phyloP scores from a whole-genome alignment of 2,797 vertebrate species.

The Notoglanidium macrostoma region DNA sequence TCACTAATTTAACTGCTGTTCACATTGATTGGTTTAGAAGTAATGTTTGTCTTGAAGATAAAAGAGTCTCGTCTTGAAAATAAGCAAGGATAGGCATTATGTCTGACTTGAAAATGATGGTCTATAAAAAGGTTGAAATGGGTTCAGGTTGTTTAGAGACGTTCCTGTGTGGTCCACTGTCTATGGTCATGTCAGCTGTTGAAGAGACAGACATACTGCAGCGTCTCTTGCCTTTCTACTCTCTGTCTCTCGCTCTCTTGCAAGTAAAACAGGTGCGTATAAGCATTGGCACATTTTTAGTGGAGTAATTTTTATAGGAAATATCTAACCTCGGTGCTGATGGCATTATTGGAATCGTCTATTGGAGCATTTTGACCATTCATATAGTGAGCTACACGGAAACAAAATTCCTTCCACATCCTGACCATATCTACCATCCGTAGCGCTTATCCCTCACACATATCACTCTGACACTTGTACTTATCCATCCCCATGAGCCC shows the following conservation, averaged over 20 bases:
- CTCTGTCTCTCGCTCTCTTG: background rate
- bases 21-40: slow-evolving; percentile 31
- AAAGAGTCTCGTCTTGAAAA: slow-evolving; percentile 32
- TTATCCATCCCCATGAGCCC: background rate
- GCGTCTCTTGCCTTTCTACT: slow-evolving; percentile 32
- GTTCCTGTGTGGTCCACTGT: slow-evolving; percentile 29
- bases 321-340: background rate
- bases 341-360: slow-evolving; percentile 1
- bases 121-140: slow-evolving; percentile 27
- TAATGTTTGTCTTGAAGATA: background rate
- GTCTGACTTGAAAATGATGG: slow-evolving; percentile 44
- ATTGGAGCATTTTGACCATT: background rate
- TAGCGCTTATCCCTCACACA: background rate
- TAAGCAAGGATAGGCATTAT: slow-evolving; percentile 36
- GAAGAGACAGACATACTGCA: slow-evolving; percentile 10
- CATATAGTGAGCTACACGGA: background rate
- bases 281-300: slow-evolving; percentile 27
- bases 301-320: slow-evolving; percentile 25
- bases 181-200: slow-evolving; percentile 46
- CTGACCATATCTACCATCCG: background rate
- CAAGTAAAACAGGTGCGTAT: slow-evolving; percentile 44
- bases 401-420: background rate
- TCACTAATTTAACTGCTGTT: slow-evolving; percentile 11
- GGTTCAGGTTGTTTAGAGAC: slow-evolving; percentile 23
- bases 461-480: background rate